Base-by-base conservation (phyloP, 35 echinoderm and acorn worm genomes). In the Antedon bifida region DNA sequence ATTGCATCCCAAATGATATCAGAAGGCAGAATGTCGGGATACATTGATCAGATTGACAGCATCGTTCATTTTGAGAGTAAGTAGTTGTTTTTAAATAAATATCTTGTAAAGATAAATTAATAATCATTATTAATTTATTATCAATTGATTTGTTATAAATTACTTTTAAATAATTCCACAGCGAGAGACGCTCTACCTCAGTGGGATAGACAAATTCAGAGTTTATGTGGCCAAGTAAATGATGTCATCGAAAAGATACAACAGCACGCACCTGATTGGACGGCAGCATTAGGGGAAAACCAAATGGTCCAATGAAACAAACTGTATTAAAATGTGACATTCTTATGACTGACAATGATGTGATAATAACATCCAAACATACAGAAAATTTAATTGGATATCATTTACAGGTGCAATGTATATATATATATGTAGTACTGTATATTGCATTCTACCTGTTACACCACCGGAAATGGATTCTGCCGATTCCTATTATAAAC, bases 11-110 rank as follows among this genome's bases (percentile, higher is more conserved):
- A 99, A 39, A 99, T 92, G 95, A 99, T 99, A 46, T 99, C 95
- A 35, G 95, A 99, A 79, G 95, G 88, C 0, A 75, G 95, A 26
- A 99, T 99, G 95, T 93, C 90, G 85, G 95, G 95, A 3, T 92
- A 90, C 55, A 99, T 99, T 21, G 95, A 99, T 74, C 95, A 99
- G 86, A 99, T 93, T 32, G 95, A 92, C 42, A 85, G 95, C 77
- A 99, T 92, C 73, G 95, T 99, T 38, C 95, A 99, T 77, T 99
- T 99, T 93, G 95, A 99, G 88, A 90, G 95, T 99, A 82, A 99
- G 90, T 84, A 23, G 7, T 78, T 34, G 7, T 11, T 75, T 14
- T 0, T 82, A 34, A 8, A 28, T 76, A 8, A 7, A 8, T 76
- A 76, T 76, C n/a, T 14, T n/a, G n/a, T n/a, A n/a, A n/a, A n/a